Conservation (phyloP, 2,797 vertebrate genomes). For the Pelodytes ibericus region DNA sequence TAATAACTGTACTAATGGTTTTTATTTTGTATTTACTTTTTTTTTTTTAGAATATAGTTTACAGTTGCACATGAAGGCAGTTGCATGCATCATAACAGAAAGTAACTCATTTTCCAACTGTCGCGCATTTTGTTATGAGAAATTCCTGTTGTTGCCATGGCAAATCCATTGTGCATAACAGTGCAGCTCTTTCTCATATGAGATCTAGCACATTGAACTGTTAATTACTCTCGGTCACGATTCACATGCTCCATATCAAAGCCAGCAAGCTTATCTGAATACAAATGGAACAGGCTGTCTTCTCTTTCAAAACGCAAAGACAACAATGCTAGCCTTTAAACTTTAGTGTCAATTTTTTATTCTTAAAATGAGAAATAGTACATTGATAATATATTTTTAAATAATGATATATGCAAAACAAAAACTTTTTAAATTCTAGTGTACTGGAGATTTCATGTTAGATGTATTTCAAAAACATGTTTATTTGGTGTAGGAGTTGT, state of each 20-base stretch:
- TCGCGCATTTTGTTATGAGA: conserved; percentile 38
- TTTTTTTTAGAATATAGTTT: conserved; percentile 11
- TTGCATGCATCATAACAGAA: conserved; percentile 27
- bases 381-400: no score
- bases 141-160: conserved; percentile 49
- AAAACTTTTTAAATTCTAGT: no score
- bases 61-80: conserved; percentile 3
- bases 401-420: conserved; percentile 7
- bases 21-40: neutral
- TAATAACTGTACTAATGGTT: conserved; percentile 6
- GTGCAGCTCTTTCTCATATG: conserved; percentile 35
- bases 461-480: neutral
- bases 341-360: neutral
- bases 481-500: conserved; percentile 9
- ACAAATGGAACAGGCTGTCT: conserved; percentile 34
- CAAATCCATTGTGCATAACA: conserved; percentile 43
- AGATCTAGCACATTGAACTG: conserved; percentile 51
- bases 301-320: no score
- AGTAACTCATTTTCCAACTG: conserved; percentile 12
- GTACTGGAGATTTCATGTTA: no score
- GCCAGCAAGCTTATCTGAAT: conserved; percentile 46
- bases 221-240: conserved; percentile 52
- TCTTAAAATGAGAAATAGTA: no score
- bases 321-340: conserved; percentile 21
- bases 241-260: conserved; percentile 53